A percentile compares a stretch with the other conserved stretches of the same genome.
phyloP scores from a whole-genome alignment of 2,888 invertebrate genomes.

The Thera britannica region DNA sequence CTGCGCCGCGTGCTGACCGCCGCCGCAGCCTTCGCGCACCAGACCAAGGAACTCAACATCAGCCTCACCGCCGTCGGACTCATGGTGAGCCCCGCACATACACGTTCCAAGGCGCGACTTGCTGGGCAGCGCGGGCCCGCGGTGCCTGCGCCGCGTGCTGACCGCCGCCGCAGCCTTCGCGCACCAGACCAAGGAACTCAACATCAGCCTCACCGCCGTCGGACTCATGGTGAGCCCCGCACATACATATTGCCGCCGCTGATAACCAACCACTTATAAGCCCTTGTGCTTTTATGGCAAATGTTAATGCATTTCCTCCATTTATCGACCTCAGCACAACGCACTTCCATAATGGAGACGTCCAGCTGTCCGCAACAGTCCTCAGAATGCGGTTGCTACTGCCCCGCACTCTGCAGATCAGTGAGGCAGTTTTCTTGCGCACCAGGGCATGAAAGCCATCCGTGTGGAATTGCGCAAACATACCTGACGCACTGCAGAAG shows the following conservation, averaged over 20 bases:
- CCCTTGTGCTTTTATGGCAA: too few relatives aligned
- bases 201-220: constrained; percentile 98
- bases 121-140: constrained; percentile 94
- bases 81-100: constrained; percentile 87
- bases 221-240: constrained; percentile 92
- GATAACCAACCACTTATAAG: too few relatives aligned
- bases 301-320: too few relatives aligned
- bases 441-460: too few relatives aligned
- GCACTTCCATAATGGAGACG: too few relatives aligned
- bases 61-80: constrained; percentile 98
- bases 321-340: too few relatives aligned
- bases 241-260: background rate
- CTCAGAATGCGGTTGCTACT: too few relatives aligned
- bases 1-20: constrained; percentile 95
- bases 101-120: constrained; percentile 90
- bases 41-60: constrained; percentile 98
- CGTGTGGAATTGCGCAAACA: too few relatives aligned
- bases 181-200: constrained; percentile 97
- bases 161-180: constrained; percentile 98
- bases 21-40: constrained; percentile 97
- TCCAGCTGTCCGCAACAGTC: too few relatives aligned
- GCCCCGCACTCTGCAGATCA: too few relatives aligned
- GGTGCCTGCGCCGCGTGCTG: constrained; percentile 95
- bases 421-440: too few relatives aligned
- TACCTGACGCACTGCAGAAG: too few relatives aligned